Evolutionary conservation across 2,113 vertebrate species (phyloP), one percentile per base, ranked within the genome.

Genomic region (Notothenia rossii): DNA sequence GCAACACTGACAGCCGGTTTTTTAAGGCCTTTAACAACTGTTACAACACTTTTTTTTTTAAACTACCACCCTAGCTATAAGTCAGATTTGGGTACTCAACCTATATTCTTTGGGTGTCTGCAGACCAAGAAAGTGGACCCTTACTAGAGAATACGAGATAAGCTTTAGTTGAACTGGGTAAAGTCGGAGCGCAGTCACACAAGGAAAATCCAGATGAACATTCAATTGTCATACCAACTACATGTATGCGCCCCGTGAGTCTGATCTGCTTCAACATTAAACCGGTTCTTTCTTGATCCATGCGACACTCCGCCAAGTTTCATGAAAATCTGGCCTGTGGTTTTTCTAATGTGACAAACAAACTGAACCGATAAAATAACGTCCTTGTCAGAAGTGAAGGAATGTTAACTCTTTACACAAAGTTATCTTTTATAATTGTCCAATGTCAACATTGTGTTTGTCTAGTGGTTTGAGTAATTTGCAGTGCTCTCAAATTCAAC

Each of bases 401-500:
- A 50, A 70, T 71, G 45, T 61, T 73, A 25, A 22, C 18, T 48
- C 6, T 20, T 25, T 7, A 56, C 7, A 18, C 20, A 43, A 43
- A 29, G 17, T 3, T 49, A 48, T 71, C 58, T 1, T 63, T 69
- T 77, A n/a, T 43, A 49, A 72, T 71, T 4, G 50, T 20, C 53
- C 11, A 45, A 20, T 46, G 49, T 73, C 55, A 33, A 53, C 48
- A n/a, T 18, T 50, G 46, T 58, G 55, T 53, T 72, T 22, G 40
- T 75, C 51, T 50, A 45, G 33, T n/a, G 43, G 20, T 76, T 75
- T 74, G 43, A 62, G 49, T 51, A 40, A 61, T 75, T 75, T 88
- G 40, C 59, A 56, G 50, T 76, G 59, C 17, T 77, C 86, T 80
- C 50, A 68, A 77, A 81, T 81, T 25, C 51, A 74, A 68, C 45